Base-by-base conservation (phyloP, 1,140 invertebrate species). In the Euwallacea fornicatus region DNA sequence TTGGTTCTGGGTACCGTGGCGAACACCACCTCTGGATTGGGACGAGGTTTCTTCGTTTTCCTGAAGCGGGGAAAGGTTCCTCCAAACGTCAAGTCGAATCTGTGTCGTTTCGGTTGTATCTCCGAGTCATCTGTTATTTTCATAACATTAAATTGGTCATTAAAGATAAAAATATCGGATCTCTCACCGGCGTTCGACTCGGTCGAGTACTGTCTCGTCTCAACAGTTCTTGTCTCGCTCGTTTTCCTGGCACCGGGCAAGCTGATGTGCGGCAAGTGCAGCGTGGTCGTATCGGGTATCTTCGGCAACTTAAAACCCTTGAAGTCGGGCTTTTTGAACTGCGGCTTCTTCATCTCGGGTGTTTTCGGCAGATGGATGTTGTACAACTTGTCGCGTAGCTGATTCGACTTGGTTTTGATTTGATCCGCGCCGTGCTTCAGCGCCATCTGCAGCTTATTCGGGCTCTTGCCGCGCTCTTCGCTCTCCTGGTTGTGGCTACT, bases 11-110 rank as follows among this genome's bases (percentile, higher is more conserved):
- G 84, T 13, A 84, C 77, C 0, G 86, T 88, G 0, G 85, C 82
- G 11, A 82, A 85, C 6, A 66, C 9, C 15, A 66, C 81, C 61
- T 83, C 82, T 8, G 44, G 16, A n/a, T 67, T 43, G 21, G 21
- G 1, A 7, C 50, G 63, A 3, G 66, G 43, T 71, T 83, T 88
- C 73, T 88, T 90, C 65, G 68, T 74, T 41, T 71, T 75, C 75
- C 92, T 92, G 43, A 92, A 83, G 64, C 90, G 84, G 0, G 91
- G 91, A 80, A 90, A 91, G 0, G 91, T 93, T 6, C 64, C 56
- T 9, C 63, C 54, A n/a, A 72, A 72, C 73, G 87, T 87, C 69
- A 90, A 89, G 78, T 91, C 89, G 79, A 91, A 91, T 85, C 90
- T 78, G 7, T 50, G 10, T 81, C 86, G 81, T 84, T 84, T 78